These are phyloP conservation scores for Triplophysa dalaica DNA, from an alignment of 2,113 vertebrate genomes.

Conservation along the genomic window DNA sequence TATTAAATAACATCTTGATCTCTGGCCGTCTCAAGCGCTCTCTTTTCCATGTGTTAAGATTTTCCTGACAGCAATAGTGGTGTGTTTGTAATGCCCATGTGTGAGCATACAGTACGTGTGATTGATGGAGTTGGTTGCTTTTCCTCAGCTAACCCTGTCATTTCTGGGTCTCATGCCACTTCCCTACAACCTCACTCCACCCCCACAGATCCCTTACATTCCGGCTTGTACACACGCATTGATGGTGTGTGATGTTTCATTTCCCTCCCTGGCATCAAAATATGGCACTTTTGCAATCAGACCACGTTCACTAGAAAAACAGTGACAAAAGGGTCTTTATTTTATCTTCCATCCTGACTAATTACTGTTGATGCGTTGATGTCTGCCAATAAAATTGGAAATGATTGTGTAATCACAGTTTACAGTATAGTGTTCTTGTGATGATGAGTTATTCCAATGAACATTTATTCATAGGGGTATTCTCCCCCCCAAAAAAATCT, in stretches of 20 bases:
- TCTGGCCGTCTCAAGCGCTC: neutral
- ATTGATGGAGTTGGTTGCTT: constrained; percentile 27
- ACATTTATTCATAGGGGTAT: no score
- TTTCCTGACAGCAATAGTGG: neutral
- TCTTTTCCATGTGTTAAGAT: constrained; percentile 9
- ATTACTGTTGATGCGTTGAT: no score
- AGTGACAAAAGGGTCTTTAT: neutral
- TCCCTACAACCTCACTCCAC: constrained; percentile 12
- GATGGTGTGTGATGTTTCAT: neutral
- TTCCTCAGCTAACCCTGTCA: constrained; percentile 15
- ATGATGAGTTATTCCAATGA: no score
- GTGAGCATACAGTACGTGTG: constrained; percentile 2
- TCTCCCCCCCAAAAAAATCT: no score
- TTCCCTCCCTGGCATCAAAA: constrained; percentile 7
- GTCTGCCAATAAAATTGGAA: no score
- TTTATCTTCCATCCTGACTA: no score
- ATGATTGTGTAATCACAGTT: no score
- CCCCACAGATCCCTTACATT: constrained; percentile 35
- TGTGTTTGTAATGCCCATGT: constrained; percentile 10
- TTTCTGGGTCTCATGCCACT: constrained; percentile 30
- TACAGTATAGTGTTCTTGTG: no score
- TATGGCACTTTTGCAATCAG: neutral
- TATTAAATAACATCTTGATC: constrained; percentile 31
- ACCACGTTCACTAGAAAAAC: neutral
- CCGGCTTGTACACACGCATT: neutral